Base-by-base conservation (phyloP, 1,140 invertebrate genomes). In the Maconellicoccus hirsutus region DNA sequence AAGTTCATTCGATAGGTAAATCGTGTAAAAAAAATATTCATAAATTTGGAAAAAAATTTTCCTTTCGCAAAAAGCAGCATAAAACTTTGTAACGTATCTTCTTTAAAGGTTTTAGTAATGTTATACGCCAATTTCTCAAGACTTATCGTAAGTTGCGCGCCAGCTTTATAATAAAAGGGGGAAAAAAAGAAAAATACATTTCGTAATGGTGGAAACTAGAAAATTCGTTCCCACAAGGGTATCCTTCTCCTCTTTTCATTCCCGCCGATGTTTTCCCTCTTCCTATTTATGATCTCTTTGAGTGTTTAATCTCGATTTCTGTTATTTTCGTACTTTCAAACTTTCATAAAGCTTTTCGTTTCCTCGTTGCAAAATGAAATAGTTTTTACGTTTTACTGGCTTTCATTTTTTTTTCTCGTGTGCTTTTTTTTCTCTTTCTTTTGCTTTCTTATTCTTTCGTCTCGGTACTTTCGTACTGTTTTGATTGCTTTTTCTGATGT, bases 61-160 rank as follows among this genome's bases (percentile, higher is more conserved):
- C 4, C 42, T 52, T 52, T 52, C n/a, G 6, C 42, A 52, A 52
- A 52, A 52, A 6, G 16, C n/a, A 52, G 42, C 42, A 16, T 52
- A 52, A 52, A 52, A 52, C 42, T 52, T 52, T 52, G 42, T 52
- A 14, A 19, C n/a, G 42, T 52, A 52, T 52, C 42, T 52, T 14
- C 42, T 52, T 52, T 52, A 52, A 52, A 52, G 42, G 42, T 52
- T 52, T 52, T 52, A 52, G 42, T 52, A 52, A 52, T 52, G 42
- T 52, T 52, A 52, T 52, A 52, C 42, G 42, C 42, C 42, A 52
- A 52, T 52, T 52, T 52, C 42, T 52, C 42, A 52, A 52, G 42
- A 52, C 42, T 52, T 52, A 52, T 52, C 42, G 42, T 52, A 52
- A 52, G 42, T 52, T 52, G 42, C 42, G 42, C 42, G 42, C 42